A percentile compares a stretch with the other conserved stretches of the same genome.
These are phyloP conservation scores for Octopus sinensis DNA, from an alignment of 1,140 invertebrate genomes.

Conservation along the genomic window DNA sequence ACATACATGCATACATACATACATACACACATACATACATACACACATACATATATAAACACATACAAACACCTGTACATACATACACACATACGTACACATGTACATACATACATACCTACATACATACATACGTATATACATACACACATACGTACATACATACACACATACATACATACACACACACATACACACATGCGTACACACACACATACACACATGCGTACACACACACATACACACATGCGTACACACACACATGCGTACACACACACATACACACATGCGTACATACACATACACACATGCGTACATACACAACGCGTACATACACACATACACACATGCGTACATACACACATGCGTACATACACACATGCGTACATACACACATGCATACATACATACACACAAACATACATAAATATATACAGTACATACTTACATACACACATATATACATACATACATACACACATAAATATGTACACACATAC, in stretches of 20 bases:
- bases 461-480: constrained; percentile 11
- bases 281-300: neutral
- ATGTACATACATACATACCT: neutral
- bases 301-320: neutral
- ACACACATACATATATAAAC: constrained; percentile 7
- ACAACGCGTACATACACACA: neutral
- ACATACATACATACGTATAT: constrained; percentile 2
- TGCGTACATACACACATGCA: neutral
- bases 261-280: neutral
- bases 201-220: neutral
- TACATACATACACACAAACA: neutral
- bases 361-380: neutral
- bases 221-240: neutral
- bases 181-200: neutral
- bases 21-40: neutral
- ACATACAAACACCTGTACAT: constrained; percentile 1
- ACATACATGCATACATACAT: neutral
- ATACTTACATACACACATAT: neutral
- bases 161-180: constrained; percentile 11
- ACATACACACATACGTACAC: neutral
- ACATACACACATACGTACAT: constrained; percentile 15
- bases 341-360: neutral
- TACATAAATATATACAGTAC: neutral
- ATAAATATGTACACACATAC: neutral
- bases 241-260: neutral